Base-by-base conservation (phyloP, 1,140 invertebrate genomes). In the Drosophila arawakana region DNA sequence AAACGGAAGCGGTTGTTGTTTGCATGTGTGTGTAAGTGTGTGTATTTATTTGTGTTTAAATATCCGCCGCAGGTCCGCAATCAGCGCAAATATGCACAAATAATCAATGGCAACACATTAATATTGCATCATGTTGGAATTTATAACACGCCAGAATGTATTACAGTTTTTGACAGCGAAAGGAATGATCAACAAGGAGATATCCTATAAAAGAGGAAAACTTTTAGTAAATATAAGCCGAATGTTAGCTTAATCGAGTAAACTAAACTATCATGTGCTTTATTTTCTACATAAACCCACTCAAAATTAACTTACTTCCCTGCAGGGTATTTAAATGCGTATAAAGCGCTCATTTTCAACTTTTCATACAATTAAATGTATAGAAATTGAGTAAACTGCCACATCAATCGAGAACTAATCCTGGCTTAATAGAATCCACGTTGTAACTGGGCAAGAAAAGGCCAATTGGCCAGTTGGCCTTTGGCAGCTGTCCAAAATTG, bases 41-140 rank as follows among this genome's bases (percentile, higher is more conserved):
- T 30, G 25, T 44, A 39, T 52, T 13, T 21, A 21, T 47, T 6
- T 30, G 25, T 52, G 52, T 50, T 69, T 61, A 55, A 58, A 62
- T 71, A 76, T 62, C 71, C 81, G 71, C 62, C 70, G 46, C 62
- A 70, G 61, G 67, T 41, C 52, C 52, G 46, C 79, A 78, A 78
- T 81, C 79, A 72, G 41, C 60, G 57, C 60, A 73, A 76, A 85
- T 81, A 73, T 78, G 52, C 61, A 59, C 72, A 79, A 67, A 76
- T 75, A 81, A 80, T 63, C 55, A 67, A 52, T 25, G 59, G 50
- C 73, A 69, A 59, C 62, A 55, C 61, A 81, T 76, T 72, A 78
- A 81, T 86, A 86, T 78, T 72, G 55, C 18, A 68, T 52, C n/a
- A 46, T 65, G 63, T 65, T 54, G 68, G 59, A 62, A 83, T 69